Percentiles rank a stretch among this genome's conserved stretches.
phyloP scores from a whole-genome alignment of 2,888 invertebrate genomes.

The Oxytorus armatus region DNA sequence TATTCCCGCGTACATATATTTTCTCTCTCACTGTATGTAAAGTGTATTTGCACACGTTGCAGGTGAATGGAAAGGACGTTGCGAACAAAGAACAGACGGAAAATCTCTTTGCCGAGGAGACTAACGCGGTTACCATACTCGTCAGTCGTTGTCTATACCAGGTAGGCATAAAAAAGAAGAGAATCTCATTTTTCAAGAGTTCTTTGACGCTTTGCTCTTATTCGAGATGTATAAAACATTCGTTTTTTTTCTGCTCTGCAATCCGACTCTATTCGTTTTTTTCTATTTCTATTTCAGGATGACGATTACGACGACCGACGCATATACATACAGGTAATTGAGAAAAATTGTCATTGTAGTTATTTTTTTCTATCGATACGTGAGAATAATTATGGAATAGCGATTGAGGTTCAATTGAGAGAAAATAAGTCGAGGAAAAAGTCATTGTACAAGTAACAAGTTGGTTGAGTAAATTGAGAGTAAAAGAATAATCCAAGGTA shows the following conservation, averaged over 20 bases:
- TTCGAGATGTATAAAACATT: background rate
- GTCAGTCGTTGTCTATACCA: slow-evolving; percentile 87
- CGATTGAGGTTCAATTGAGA: too few species aligned
- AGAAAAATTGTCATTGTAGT: too few species aligned
- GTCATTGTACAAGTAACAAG: too few species aligned
- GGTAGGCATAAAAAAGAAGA: slow-evolving; percentile 80
- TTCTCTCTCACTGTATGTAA: slow-evolving; percentile 4
- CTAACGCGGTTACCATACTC: slow-evolving; percentile 86
- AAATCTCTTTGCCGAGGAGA: slow-evolving; percentile 87
- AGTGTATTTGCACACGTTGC: slow-evolving; percentile 22
- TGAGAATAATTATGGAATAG: too few species aligned
- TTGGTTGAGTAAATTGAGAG: too few species aligned
- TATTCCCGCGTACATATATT: background rate
- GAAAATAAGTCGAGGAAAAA: too few species aligned
- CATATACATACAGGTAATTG: slow-evolving; percentile 79
- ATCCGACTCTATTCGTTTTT: background rate
- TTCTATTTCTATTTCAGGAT: slow-evolving; percentile 72
- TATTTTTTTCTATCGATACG: too few species aligned
- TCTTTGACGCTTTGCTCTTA: slow-evolving; percentile 1
- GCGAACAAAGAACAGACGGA: slow-evolving; percentile 87
- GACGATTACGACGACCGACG: slow-evolving; percentile 82
- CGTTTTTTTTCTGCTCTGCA: slow-evolving; percentile 25
- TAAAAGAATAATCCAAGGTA: too few species aligned
- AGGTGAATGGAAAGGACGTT: slow-evolving; percentile 87
- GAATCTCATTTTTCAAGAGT: background rate